Evolutionary conservation across 2,113 vertebrate genomes (phyloP).

Genomic region (human): GRCh38 chrX:109994001-109994500

Average conservation of each 20-base stretch:
- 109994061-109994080: background rate
- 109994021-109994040: background rate
- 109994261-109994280: background rate
- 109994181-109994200: background rate
- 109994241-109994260: background rate
- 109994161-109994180: background rate
- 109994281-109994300: background rate
- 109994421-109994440: background rate
- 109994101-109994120: background rate
- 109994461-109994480: background rate
- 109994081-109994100: background rate
- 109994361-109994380: slow-evolving; percentile 5
- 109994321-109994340: background rate
- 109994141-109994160: background rate
- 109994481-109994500: background rate
- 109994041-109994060: background rate
- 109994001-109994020: too few relatives aligned
- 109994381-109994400: background rate
- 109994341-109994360: background rate
- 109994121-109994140: background rate
- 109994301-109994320: background rate
- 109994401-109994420: background rate
- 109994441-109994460: background rate
- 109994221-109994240: background rate
- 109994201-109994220: background rate